Evolutionary conservation across 2,888 invertebrate species (phyloP).

Genomic region (Ferdinandea cuprea): DNA sequence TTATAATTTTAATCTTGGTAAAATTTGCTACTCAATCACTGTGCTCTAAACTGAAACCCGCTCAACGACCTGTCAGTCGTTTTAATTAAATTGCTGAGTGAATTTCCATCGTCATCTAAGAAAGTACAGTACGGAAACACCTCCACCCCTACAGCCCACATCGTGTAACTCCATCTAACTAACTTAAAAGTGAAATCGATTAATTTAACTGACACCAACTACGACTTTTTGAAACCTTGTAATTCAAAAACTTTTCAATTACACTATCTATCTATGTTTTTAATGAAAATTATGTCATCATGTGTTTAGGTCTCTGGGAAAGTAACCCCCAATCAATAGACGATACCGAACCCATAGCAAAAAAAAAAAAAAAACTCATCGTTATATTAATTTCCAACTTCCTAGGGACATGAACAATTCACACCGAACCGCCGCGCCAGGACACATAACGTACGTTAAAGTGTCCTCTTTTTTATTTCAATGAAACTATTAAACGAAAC

Average conservation of each 20-base stretch:
- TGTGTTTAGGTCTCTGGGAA: conserved; percentile 5
- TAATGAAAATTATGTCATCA: neutral
- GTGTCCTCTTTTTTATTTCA: conserved; percentile 5
- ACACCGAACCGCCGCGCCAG: neutral
- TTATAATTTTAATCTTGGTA: too few relatives aligned
- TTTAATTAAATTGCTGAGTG: too few relatives aligned
- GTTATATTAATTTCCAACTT: conserved; percentile 19
- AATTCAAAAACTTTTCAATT: conserved; percentile 1
- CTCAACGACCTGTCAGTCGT: too few relatives aligned
- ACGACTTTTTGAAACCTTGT: too few relatives aligned
- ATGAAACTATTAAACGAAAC: conserved; percentile 39
- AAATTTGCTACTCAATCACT: too few relatives aligned
- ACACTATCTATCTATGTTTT: neutral
- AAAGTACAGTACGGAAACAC: too few relatives aligned
- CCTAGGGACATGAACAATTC: conserved; percentile 10
- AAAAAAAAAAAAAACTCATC: conserved; percentile 1
- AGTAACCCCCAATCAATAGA: conserved; percentile 30
- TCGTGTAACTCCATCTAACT: too few relatives aligned
- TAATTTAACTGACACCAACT: too few relatives aligned
- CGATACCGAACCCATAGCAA: conserved; percentile 15
- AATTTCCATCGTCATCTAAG: too few relatives aligned
- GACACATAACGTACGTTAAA: neutral
- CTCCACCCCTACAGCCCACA: too few relatives aligned
- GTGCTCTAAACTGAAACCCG: too few relatives aligned
- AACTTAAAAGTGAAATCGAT: too few relatives aligned